Evolutionary conservation across 2,113 vertebrate genomes (phyloP), one percentile per base, ranked within the genome.

Genomic region (Regulus satrapa): DNA sequence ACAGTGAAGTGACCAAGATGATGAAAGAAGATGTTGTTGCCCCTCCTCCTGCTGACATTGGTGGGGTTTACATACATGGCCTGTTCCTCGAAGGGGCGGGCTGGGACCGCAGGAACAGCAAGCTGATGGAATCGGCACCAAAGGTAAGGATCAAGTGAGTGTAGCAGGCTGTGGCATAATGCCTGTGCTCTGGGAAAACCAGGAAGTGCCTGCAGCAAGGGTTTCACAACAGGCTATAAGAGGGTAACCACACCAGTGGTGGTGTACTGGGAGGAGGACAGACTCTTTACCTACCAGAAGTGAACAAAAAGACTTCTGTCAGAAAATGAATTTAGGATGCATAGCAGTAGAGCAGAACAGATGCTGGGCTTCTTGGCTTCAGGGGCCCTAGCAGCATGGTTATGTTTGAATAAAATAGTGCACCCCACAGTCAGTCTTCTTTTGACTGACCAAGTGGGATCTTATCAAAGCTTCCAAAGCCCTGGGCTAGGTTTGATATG

Each of bases 41-140:
- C 10, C 97, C 98, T 18, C 98, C 98, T 63, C 97, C 98, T 12
- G 97, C 96, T 58, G 98, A 99, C 46, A 28, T 98, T 3, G 98
- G 98, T 25, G 98, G 98, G 2, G 98, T 98, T 90, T 99, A 98
- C 52, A 97, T 99, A 21, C 97, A 98, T 0, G 98, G 98, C 43
- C 98, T 99, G 56, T 98, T 98, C 87, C 97, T 99, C 1, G 98
- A 99, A 84, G 98, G 98, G 7, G 98, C 98, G 1, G 98, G 98
- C 9, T 99, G 98, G 98, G 98, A 98, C 95, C 97, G 97, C 28
- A 97, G 97, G 19, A 97, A 98, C 51, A 91, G 96, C 41, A 98
- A 94, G 85, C 97, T 99, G 45, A 58, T 95, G 0, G 98, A 99
- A 79, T 96, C 98, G 1, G 75, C 96, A 18, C 97, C 98, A 16